A percentile compares a stretch with the other conserved stretches of the same genome.
Evolutionary conservation across 2,113 vertebrate species (phyloP).

Genomic region (Onychostoma macrolepis): DNA sequence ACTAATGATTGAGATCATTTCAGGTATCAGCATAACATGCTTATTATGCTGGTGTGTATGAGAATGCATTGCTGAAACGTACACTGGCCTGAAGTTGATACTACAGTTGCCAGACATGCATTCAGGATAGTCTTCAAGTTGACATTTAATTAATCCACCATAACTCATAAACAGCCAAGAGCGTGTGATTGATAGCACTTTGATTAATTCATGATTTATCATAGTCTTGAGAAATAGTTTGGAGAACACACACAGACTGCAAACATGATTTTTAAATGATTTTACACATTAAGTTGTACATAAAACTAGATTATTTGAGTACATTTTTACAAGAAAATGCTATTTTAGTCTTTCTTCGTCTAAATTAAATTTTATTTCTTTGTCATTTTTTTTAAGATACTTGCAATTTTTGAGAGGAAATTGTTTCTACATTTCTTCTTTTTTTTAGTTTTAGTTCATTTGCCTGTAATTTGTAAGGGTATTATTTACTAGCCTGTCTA

Average conservation of each 20-base stretch:
- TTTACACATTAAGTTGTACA: neutral
- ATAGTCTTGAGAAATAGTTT: neutral
- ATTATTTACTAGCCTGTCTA: neutral
- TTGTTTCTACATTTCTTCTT: too few relatives aligned
- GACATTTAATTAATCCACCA: constrained; percentile 11
- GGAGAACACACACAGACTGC: neutral
- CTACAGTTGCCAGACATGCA: constrained; percentile 19
- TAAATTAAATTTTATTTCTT: too few relatives aligned
- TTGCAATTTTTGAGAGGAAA: too few relatives aligned
- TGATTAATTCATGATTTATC: neutral
- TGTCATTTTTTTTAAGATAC: too few relatives aligned
- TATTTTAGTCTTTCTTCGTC: too few relatives aligned
- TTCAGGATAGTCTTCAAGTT: constrained; percentile 3
- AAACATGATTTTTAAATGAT: neutral
- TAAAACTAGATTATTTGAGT: neutral
- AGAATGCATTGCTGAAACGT: neutral
- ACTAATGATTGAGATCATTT: constrained; percentile 6
- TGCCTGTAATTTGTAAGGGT: too few relatives aligned
- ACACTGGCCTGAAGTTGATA: constrained; percentile 36
- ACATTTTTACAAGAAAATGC: too few relatives aligned
- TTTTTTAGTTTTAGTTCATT: too few relatives aligned
- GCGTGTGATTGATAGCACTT: neutral
- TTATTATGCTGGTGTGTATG: constrained; percentile 19
- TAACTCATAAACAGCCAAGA: neutral
- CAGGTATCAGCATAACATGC: constrained; percentile 25